Evolutionary conservation across 2,113 vertebrate genomes (phyloP), one percentile per base, ranked within the genome.

Genomic region (Cololabis saira): DNA sequence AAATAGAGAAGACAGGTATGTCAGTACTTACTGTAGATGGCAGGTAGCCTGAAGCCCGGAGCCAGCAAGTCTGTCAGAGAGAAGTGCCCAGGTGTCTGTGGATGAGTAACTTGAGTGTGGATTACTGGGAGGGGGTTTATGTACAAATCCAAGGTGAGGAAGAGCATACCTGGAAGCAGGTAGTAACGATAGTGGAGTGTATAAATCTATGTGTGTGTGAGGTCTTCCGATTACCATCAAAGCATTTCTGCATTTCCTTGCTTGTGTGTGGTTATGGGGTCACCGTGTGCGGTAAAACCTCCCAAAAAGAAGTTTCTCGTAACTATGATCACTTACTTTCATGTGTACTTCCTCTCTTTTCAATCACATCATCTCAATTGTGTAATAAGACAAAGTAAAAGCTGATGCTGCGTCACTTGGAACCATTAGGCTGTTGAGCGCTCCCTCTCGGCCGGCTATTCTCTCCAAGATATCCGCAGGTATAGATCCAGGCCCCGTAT

Each of bases 21-120:
- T 89, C 82, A 79, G 82, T 59, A 49, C 69, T 78, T 82, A 89
- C 80, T 80, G 88, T 85, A 85, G 81, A 90, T 90, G 82, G 85
- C 88, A 89, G 80, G 70, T 89, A 84, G 90, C 87, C 87, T 88
- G 72, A 82, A 89, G 90, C 81, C 58, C 86, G 90, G 90, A 89
- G 90, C 87, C 90, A 81, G 77, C 71, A 56, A 86, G 90, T 91
- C 87, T 91, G 86, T 88, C 82, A 84, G 76, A 84, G 59, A 67
- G 67, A 87, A 83, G 75, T 80, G 71, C 73, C 79, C 80, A 85
- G 78, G 83, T 87, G 87, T 81, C 76, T 82, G 81, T 76, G 58
- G 80, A 66, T 81, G 55, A 77, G 71, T 83, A 85, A 86, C 82
- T 53, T 58, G 85, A 90, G 85, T 74, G 56, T 81, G 76, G 77